Percentiles rank a stretch among this genome's conserved stretches.
Evolutionary conservation across 1,140 invertebrate species (phyloP).

Genomic region (Zophobas atratus): DNA sequence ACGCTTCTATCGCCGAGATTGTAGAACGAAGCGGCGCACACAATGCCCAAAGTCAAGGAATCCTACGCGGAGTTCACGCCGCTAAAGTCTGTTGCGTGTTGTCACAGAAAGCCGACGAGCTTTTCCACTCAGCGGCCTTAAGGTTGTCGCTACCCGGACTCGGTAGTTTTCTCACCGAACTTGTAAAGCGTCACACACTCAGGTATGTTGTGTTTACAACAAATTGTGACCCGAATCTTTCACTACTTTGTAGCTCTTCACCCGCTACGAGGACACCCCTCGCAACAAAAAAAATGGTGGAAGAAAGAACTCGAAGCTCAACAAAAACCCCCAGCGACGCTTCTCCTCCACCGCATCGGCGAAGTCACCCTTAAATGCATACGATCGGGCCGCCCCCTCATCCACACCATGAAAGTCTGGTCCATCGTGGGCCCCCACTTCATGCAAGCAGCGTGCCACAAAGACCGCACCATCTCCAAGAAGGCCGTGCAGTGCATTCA

Average conservation of each 20-base stretch:
- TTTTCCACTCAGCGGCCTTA: constrained; percentile 89
- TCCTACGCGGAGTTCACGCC: constrained; percentile 85
- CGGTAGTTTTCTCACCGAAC: constrained; percentile 84
- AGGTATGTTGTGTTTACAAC: constrained; percentile 68
- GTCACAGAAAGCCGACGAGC: constrained; percentile 87
- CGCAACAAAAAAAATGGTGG: constrained; percentile 71
- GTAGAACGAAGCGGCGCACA: constrained; percentile 78
- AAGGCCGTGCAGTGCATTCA: constrained; percentile 95
- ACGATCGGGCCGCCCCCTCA: constrained; percentile 87
- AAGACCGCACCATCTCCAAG: constrained; percentile 90
- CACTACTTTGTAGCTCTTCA: constrained; percentile 58
- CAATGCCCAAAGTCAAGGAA: constrained; percentile 74
- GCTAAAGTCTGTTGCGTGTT: constrained; percentile 90
- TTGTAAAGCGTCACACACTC: constrained; percentile 88
- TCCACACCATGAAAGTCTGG: constrained; percentile 93
- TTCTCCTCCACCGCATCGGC: constrained; percentile 86
- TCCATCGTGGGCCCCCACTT: constrained; percentile 91
- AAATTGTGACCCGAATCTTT: constrained; percentile 2
- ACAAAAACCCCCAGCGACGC: constrained; percentile 67
- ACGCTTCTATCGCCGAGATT: constrained; percentile 74
- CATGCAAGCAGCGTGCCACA: constrained; percentile 95
- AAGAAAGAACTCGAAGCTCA: constrained; percentile 69
- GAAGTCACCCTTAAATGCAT: constrained; percentile 91
- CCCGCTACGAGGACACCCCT: constrained; percentile 62
- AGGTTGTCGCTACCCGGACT: constrained; percentile 89